A percentile compares a stretch with the other conserved stretches of the same genome.
Conservation (phyloP, 2,888 invertebrate genomes). For the Hydropsyche betteni region DNA sequence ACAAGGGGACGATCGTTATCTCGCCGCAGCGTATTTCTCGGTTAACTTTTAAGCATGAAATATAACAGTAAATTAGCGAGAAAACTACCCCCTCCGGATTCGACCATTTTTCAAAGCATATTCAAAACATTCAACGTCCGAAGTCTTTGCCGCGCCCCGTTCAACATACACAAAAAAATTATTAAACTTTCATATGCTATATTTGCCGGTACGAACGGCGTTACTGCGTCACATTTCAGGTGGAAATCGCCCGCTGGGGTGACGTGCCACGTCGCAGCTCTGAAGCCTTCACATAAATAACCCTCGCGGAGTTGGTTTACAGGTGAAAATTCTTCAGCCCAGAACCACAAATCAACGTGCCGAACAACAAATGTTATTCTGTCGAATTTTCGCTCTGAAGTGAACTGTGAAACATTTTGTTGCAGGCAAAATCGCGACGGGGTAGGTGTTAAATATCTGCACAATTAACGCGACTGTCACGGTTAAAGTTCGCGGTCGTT, state of each 20-base stretch:
- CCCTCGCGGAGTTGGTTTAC: background rate
- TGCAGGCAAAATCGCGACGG: too few species aligned
- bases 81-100: slow-evolving; percentile 7
- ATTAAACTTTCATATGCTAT: background rate
- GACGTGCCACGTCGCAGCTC: background rate
- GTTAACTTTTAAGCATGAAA: slow-evolving; percentile 24
- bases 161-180: background rate
- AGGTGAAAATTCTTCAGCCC: too few species aligned
- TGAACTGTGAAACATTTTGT: too few species aligned
- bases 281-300: slow-evolving; percentile 12
- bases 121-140: background rate
- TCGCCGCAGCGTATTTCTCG: slow-evolving; percentile 8
- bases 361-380: background rate
- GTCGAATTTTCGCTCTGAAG: too few species aligned
- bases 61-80: slow-evolving; percentile 13
- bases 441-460: slow-evolving; percentile 22
- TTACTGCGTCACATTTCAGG: background rate
- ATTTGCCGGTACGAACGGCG: background rate
- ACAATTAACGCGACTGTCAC: slow-evolving; percentile 46
- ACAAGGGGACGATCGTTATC: slow-evolving; percentile 19
- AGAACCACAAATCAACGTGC: background rate
- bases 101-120: background rate
- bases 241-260: too few species aligned
- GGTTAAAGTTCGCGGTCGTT: slow-evolving; percentile 43
- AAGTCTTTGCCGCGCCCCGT: background rate